Evolutionary conservation across 2,888 invertebrate genomes (phyloP), one percentile per base, ranked within the genome.

Genomic region (Ischnura elegans): DNA sequence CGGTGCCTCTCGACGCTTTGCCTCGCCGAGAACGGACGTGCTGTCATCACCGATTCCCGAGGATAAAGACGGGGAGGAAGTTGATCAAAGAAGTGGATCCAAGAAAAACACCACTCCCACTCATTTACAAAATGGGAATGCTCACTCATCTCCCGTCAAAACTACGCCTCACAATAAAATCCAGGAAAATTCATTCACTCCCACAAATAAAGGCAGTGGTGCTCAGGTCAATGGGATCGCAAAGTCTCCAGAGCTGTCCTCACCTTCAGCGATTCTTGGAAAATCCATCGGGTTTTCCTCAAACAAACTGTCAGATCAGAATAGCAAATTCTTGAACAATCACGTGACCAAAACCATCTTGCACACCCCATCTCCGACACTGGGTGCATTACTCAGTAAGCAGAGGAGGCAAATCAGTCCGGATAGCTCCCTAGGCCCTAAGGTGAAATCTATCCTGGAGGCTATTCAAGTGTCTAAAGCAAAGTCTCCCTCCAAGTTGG

Each of bases 1-100:
- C 0, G 97, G 97, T 94, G 97, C 98, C 0, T 97, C 97, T 94
- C 98, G 98, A 98, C 96, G 97, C 94, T 97, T 98, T 95, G 97
- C 97, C 66, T 97, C 97, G 94, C 98, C 97, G 1, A 96, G 98
- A 95, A 98, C 98, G 43, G 98, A 98, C 95, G 98, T 98, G 93
- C 97, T 98, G 95, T 98, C 98, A 85, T 98, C 98, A 87, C 98
- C 98, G 94, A 98, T 98, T 95, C 97, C 97, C 84, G 98, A 98
- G 96, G 98, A 98, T 95, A 97, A 97, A 95, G 97, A 98, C 95
- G 98, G 98, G 95, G 97, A 97, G 95, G 98, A 98, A 95, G 98
- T 90, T 0, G 61, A 90, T n/a, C 55, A 42, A 13, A 90, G 66
- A 43, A 8, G 86, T n/a, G 45, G 86, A 2, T 36, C 25, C 21